Conservation (phyloP, 2,888 invertebrate genomes). For the Metellina segmentata region DNA sequence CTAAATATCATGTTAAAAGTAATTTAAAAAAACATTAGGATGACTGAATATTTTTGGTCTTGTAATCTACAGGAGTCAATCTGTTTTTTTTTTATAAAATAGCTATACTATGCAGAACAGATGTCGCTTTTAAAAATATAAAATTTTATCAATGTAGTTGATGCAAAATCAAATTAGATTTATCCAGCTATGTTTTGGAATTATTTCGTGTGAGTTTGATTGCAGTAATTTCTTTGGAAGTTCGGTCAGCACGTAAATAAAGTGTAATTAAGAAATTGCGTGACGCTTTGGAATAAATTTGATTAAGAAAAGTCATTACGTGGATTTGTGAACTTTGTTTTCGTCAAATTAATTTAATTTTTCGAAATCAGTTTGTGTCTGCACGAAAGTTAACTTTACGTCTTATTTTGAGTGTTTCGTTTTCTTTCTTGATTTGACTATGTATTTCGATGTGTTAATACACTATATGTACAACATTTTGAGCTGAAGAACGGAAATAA, state of each 20-base stretch:
- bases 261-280: neutral
- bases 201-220: neutral
- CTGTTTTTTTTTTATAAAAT: no score
- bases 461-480: no score
- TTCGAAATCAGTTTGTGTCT: neutral
- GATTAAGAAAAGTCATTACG: neutral
- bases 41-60: no score
- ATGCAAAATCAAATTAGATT: neutral
- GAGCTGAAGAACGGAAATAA: no score
- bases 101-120: no score
- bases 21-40: no score
- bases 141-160: no score
- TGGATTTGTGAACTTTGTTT: neutral
- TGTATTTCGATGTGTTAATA: no score
- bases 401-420: neutral
- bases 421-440: no score
- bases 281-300: neutral
- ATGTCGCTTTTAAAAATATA: no score
- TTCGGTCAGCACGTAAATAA: neutral
- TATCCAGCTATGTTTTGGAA: neutral
- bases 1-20: no score
- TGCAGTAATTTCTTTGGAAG: neutral
- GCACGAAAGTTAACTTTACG: neutral
- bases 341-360: neutral
- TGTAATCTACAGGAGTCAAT: no score